Percentiles rank a stretch among this genome's conserved stretches.
These are phyloP conservation scores for Cephus rjabovi DNA, from an alignment of 2,888 invertebrate species.

Conservation along the genomic window DNA sequence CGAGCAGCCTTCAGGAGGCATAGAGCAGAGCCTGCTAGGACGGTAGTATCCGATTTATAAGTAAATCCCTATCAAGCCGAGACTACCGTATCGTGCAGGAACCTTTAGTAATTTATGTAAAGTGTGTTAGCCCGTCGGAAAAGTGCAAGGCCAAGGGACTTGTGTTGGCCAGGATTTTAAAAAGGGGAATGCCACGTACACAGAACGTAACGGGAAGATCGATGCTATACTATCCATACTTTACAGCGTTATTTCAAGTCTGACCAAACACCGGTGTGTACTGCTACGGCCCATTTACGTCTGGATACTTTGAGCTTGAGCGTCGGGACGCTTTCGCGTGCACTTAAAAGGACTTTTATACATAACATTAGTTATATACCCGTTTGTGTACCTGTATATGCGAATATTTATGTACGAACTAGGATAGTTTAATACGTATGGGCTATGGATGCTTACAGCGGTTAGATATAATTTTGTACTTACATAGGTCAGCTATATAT, in stretches of 20 bases:
- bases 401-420: not conserved
- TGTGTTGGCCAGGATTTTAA: not conserved
- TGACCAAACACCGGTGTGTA: not conserved
- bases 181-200: not conserved
- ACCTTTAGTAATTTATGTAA: not conserved
- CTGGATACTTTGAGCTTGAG: not conserved
- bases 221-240: not conserved
- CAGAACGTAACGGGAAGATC: not conserved
- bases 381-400: not conserved
- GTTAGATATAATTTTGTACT: not conserved
- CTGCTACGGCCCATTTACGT: not conserved
- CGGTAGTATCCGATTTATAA: not conserved
- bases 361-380: not conserved
- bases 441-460: not conserved
- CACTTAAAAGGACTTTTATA: not conserved
- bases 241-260: not conserved
- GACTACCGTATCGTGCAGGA: not conserved
- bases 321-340: not conserved
- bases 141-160: not conserved
- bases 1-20: not conserved
- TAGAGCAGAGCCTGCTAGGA: not conserved
- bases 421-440: not conserved
- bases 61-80: not conserved
- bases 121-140: not conserved
- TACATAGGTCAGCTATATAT: not conserved